Evolutionary conservation across 1,140 invertebrate genomes (phyloP).

Genomic region (Heliconius melpomene): DNA sequence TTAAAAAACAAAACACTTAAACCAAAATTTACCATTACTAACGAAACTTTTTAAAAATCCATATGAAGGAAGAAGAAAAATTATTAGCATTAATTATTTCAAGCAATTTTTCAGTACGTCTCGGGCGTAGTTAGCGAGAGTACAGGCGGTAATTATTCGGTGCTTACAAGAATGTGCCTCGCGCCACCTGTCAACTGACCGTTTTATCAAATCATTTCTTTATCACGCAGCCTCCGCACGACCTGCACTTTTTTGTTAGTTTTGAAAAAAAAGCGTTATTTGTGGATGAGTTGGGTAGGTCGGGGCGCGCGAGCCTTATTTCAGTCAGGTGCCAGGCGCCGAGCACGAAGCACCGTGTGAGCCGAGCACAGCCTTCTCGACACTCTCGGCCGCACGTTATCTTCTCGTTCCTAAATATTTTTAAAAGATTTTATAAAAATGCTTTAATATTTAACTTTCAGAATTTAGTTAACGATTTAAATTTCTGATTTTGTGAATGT

Average conservation of each 20-base stretch:
- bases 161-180: conserved; percentile 66
- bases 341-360: conserved; percentile 61
- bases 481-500: conserved; percentile 32
- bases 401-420: conserved; percentile 31
- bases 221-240: conserved; percentile 72
- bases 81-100: conserved; percentile 68
- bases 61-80: conserved; percentile 44
- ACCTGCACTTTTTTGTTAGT: conserved; percentile 75
- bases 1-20: conserved; percentile 14
- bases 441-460: conserved; percentile 30
- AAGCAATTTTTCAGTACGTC: conserved; percentile 72
- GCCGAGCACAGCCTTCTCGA: conserved; percentile 41
- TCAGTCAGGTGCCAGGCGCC: conserved; percentile 77
- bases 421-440: conserved; percentile 39
- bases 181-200: conserved; percentile 77
- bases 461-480: neutral
- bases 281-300: conserved; percentile 75
- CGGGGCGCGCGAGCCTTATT: conserved; percentile 72
- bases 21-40: conserved; percentile 51
- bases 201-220: conserved; percentile 80
- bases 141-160: conserved; percentile 70
- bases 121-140: conserved; percentile 54
- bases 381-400: conserved; percentile 31
- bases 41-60: conserved; percentile 40
- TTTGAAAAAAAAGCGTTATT: conserved; percentile 73